These are phyloP conservation scores for Lucilia cuprina DNA, from an alignment of 1,140 invertebrate genomes.

Conservation along the genomic window DNA sequence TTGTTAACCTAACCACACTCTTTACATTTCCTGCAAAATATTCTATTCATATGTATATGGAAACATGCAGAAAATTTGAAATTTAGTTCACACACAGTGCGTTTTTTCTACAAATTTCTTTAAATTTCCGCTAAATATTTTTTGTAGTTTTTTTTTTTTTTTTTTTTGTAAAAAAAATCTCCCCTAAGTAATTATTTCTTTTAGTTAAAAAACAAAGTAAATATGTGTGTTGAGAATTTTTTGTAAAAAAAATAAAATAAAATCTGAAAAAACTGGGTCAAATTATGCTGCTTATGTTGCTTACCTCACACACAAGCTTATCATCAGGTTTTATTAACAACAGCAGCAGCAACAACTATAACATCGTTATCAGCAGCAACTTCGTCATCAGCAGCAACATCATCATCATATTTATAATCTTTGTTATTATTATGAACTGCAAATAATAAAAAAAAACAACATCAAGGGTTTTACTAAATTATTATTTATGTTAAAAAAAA, in stretches of 20 bases:
- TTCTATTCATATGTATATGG: neutral
- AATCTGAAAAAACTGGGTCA: neutral
- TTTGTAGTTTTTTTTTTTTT: too few relatives aligned
- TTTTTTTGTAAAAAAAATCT: neutral
- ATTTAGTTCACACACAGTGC: neutral
- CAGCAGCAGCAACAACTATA: neutral
- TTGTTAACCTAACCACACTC: neutral
- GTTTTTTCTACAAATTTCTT: neutral
- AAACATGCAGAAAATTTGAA: neutral
- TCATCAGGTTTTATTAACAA: neutral
- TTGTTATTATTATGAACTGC: too few relatives aligned
- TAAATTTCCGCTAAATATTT: neutral
- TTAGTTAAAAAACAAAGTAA: neutral
- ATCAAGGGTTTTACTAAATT: too few relatives aligned
- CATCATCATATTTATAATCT: too few relatives aligned
- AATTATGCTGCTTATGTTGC: constrained; percentile 15
- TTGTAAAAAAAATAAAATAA: neutral
- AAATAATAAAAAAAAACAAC: too few relatives aligned
- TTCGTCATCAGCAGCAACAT: too few relatives aligned
- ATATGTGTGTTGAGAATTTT: neutral
- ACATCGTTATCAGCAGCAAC: too few relatives aligned
- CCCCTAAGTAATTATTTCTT: constrained; percentile 19
- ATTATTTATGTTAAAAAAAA: too few relatives aligned
- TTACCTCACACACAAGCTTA: neutral
- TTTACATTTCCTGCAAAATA: neutral